Percentiles rank a stretch among this genome's conserved stretches.
phyloP scores from a whole-genome alignment of 1,140 invertebrate genomes.

The Conus betulinus region DNA sequence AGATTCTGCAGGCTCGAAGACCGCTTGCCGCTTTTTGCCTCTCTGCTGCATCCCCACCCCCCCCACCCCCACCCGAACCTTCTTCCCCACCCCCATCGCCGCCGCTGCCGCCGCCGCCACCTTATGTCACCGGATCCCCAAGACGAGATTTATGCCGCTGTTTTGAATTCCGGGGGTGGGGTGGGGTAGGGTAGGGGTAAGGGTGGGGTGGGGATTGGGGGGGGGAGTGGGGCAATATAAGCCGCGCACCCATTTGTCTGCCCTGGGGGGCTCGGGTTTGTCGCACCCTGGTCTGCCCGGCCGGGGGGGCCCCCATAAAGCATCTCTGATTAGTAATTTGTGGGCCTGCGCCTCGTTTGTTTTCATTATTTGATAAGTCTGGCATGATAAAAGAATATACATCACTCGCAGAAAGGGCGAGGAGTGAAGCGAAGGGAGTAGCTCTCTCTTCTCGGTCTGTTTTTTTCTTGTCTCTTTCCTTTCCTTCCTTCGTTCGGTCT shows the following conservation, averaged over 20 bases:
- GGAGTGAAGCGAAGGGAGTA: background rate
- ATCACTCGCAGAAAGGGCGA: constrained; percentile 45
- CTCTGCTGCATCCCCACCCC: background rate
- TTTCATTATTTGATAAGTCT: constrained; percentile 63
- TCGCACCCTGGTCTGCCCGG: no score
- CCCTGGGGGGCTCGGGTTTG: no score
- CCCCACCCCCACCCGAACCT: no score
- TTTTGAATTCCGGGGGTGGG: constrained; percentile 33
- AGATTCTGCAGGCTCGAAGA: background rate
- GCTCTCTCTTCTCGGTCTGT: background rate
- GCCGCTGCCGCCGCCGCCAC: background rate
- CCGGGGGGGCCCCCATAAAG: constrained; percentile 41
- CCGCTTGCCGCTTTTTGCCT: background rate
- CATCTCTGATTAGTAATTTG: constrained; percentile 54
- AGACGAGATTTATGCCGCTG: constrained; percentile 32
- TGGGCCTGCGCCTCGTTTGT: constrained; percentile 54
- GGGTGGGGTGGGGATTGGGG: no score
- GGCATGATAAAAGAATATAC: constrained; percentile 61
- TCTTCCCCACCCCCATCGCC: no score
- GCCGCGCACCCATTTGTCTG: constrained; percentile 39
- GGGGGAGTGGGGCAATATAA: no score
- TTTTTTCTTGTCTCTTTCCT: background rate
- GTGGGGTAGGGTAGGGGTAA: no score
- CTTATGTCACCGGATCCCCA: constrained; percentile 14
- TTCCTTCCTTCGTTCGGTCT: background rate